Percentiles rank a stretch among this genome's conserved stretches.
These are phyloP conservation scores for Oncorhynchus kisutch DNA, from an alignment of 2,113 vertebrate genomes.

Conservation along the genomic window DNA sequence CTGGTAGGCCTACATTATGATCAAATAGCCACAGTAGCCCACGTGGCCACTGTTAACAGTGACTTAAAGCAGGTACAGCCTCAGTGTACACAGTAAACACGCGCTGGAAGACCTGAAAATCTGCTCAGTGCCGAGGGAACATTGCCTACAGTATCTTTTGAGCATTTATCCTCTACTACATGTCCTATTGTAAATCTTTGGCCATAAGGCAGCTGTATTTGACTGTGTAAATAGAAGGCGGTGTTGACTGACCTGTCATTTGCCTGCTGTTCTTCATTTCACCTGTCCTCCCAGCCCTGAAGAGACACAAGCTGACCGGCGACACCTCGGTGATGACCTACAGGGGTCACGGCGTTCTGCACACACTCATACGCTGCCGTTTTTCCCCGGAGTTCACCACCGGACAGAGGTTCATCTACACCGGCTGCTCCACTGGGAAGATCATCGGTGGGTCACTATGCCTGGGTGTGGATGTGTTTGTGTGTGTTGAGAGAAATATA, in stretches of 20 bases:
- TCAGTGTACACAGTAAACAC: no score
- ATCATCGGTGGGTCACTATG: conserved; percentile 79
- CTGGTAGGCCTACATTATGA: no score
- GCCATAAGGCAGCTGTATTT: neutral
- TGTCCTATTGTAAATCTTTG: no score
- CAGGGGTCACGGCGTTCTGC: conserved; percentile 87
- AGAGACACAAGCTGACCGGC: conserved; percentile 84
- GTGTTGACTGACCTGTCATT: neutral
- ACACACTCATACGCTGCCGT: conserved; percentile 88
- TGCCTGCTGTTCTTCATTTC: neutral
- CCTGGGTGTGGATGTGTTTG: neutral
- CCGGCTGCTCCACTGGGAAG: conserved; percentile 88
- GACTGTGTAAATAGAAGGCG: neutral
- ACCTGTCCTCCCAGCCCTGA: conserved; percentile 72
- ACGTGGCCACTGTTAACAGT: no score
- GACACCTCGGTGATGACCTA: conserved; percentile 93
- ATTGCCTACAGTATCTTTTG: no score
- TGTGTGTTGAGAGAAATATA: neutral
- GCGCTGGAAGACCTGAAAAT: no score
- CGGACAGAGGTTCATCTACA: conserved; percentile 88
- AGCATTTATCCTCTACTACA: no score
- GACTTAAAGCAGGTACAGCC: no score
- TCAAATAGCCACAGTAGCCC: no score
- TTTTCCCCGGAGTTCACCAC: conserved; percentile 88
- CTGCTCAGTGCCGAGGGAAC: no score